Evolutionary conservation across 2,888 invertebrate species (phyloP).

Genomic region (Brachypterus glaber): DNA sequence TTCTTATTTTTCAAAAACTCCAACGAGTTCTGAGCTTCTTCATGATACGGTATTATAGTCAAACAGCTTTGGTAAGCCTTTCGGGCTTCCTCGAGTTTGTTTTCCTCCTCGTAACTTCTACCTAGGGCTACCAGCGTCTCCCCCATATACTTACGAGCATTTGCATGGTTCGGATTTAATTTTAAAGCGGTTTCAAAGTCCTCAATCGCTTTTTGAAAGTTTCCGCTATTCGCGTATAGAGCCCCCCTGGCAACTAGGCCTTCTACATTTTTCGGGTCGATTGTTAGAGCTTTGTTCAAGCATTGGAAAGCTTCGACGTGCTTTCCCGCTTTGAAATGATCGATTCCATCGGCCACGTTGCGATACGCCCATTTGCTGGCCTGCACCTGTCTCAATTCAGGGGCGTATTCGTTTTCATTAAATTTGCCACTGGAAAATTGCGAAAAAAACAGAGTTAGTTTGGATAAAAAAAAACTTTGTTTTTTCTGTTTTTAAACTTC

Average conservation of each 20-base stretch:
- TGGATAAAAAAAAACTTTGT: slow-evolving; percentile 2
- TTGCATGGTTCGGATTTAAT: slow-evolving; percentile 80
- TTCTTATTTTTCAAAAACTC: slow-evolving; percentile 68
- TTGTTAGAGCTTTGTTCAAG: slow-evolving; percentile 83
- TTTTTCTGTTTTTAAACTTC: too few relatives aligned
- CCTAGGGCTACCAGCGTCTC: slow-evolving; percentile 87
- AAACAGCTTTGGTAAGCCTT: slow-evolving; percentile 79
- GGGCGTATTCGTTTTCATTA: slow-evolving; percentile 70
- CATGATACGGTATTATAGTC: slow-evolving; percentile 74
- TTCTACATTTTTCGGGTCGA: slow-evolving; percentile 86
- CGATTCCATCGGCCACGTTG: slow-evolving; percentile 88
- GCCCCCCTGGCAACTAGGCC: slow-evolving; percentile 87
- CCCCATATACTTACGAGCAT: slow-evolving; percentile 88
- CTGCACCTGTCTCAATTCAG: slow-evolving; percentile 78
- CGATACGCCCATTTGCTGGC: slow-evolving; percentile 91
- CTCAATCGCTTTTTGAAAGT: slow-evolving; percentile 85
- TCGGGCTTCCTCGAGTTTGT: slow-evolving; percentile 73
- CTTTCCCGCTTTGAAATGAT: slow-evolving; percentile 85
- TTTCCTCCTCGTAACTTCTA: slow-evolving; percentile 79
- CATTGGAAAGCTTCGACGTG: slow-evolving; percentile 93
- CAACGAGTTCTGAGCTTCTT: slow-evolving; percentile 75
- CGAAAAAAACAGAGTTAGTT: too few relatives aligned
- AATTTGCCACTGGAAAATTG: slow-evolving; percentile 65
- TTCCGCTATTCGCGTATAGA: slow-evolving; percentile 87
- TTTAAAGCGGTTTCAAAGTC: slow-evolving; percentile 89